Evolutionary conservation across 2,113 vertebrate species (phyloP), one percentile per base, ranked within the genome.

Genomic region (Oncorhynchus nerka): DNA sequence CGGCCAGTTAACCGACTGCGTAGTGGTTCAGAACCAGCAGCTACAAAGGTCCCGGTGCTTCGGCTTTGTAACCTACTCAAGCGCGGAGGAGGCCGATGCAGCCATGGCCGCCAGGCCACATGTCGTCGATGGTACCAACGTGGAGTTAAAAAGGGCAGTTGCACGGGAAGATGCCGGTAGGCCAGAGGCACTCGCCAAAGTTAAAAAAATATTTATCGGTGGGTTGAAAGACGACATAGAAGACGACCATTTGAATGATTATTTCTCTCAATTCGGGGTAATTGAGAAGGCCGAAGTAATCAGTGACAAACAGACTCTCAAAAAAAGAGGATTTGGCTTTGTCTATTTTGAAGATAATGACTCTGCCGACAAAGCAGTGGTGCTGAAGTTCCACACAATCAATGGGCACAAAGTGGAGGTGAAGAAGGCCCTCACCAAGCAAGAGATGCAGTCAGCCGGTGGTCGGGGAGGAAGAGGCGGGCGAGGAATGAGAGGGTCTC

Each of bases 211-310:
- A 64, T 96, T 96, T 65, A 93, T 96, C 57, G 95, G 95, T 0
- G 95, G 95, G 80, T 92, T 96, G 6, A 96, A 96, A 79, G 95
- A 94, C 81, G 95, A 96, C 76, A 92, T 96, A 68, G 94, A 91
- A n/a, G 94, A 96, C 84, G 92, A 91, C 78, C 94, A 96, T 87
- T 91, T 96, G 70, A 89, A 93, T 69, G 92, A 94, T 82, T 95
- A 95, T 61, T 96, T 96, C 87, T 95, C 94, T 66, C 94, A 95
- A 91, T 96, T 95, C 70, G 95, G 95, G 78, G 84, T 94, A 0
- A 94, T 96, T 78, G 95, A 96, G 76, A 95, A 95, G 82, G 95
- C 94, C 67, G 95, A 96, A 89, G 95, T 96, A 55, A 96, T 96
- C 83, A 93, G 94, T 74, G 95, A 96, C 91, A 95, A 95, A 84